Percentiles rank a stretch among this genome's conserved stretches.
phyloP scores from a whole-genome alignment of 2,113 vertebrate species.

The Ursus arctos region DNA sequence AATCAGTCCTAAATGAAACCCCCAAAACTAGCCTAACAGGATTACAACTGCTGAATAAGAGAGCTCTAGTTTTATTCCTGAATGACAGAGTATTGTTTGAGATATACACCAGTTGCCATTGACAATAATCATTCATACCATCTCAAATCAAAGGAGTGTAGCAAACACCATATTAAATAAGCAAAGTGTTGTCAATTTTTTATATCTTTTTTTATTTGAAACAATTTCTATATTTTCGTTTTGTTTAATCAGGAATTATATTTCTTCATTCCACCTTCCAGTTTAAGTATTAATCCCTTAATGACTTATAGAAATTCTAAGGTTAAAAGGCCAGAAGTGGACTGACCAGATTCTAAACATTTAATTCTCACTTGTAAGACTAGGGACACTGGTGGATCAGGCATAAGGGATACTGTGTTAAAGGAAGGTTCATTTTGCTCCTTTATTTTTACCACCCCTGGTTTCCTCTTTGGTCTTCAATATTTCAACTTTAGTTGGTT shows the following conservation, averaged over 20 bases:
- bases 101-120: background rate
- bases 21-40: background rate
- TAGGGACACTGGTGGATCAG: background rate
- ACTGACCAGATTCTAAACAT: background rate
- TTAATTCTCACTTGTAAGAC: background rate
- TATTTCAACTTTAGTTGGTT: background rate
- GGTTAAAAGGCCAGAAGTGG: background rate
- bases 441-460: background rate
- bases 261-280: background rate
- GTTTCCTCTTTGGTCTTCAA: background rate
- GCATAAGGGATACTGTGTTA: background rate
- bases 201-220: background rate
- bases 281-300: background rate
- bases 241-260: background rate
- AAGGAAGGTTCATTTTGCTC: background rate
- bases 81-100: background rate
- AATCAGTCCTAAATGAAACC: background rate
- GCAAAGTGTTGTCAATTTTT: background rate
- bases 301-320: background rate
- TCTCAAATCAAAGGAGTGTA: background rate
- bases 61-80: background rate
- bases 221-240: background rate
- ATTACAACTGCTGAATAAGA: background rate
- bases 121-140: background rate
- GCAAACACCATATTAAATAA: background rate